Percentiles rank a stretch among this genome's conserved stretches.
Evolutionary conservation across 2,797 vertebrate species (phyloP).

Genomic region (Aeoliscus strigatus): DNA sequence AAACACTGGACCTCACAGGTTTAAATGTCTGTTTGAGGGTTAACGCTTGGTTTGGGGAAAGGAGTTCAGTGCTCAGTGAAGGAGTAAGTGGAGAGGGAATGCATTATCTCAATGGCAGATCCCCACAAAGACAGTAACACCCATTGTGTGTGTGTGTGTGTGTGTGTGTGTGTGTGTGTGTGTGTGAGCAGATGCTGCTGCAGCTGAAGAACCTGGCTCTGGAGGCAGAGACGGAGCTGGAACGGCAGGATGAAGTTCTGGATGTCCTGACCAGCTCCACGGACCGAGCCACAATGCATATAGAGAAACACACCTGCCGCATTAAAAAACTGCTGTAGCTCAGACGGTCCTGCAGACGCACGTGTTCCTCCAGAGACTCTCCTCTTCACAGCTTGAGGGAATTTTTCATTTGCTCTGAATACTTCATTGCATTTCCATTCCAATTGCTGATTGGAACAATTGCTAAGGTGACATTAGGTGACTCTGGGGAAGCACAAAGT

Average conservation of each 20-base stretch:
- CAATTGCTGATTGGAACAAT: neutral
- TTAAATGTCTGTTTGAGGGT: too few species aligned
- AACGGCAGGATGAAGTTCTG: constrained; percentile 86
- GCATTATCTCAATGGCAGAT: too few species aligned
- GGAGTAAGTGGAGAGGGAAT: too few species aligned
- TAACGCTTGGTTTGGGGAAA: too few species aligned
- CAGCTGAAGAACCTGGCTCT: constrained; percentile 87
- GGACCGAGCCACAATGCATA: constrained; percentile 76
- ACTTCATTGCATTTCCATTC: constrained; percentile 7
- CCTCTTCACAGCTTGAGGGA: constrained; percentile 15
- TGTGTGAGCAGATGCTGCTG: constrained; percentile 79
- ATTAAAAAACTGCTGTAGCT: constrained; percentile 82
- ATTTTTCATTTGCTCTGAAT: constrained; percentile 3
- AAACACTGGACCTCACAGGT: too few species aligned
- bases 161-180: constrained; percentile 21
- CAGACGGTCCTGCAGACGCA: constrained; percentile 2
- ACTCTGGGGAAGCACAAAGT: constrained; percentile 1
- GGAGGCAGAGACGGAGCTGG: constrained; percentile 86
- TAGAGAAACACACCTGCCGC: constrained; percentile 84
- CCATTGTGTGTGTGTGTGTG: constrained; percentile 12
- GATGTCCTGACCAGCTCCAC: constrained; percentile 78
- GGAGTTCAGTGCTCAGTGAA: too few species aligned
- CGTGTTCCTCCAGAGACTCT: constrained; percentile 15
- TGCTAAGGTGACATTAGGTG: neutral
- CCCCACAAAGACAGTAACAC: too few species aligned